Evolutionary conservation across 2,113 vertebrate genomes (phyloP).

Genomic region (Elachura formosa): DNA sequence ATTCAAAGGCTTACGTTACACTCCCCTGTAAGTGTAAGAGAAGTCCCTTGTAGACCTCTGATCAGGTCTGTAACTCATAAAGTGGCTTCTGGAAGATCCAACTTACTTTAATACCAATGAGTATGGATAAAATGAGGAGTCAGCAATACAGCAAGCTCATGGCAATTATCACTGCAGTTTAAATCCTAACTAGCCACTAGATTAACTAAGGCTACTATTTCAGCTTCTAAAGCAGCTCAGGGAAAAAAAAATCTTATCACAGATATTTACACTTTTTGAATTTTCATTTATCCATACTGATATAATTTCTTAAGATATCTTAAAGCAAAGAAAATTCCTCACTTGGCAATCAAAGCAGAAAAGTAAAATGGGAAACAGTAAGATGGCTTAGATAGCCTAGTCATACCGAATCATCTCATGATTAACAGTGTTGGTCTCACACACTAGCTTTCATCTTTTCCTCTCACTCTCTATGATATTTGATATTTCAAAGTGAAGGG

Average conservation of each 20-base stretch:
- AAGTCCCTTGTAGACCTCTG: not conserved
- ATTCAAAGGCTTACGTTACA: not conserved
- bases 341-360: not conserved
- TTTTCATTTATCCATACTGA: not conserved
- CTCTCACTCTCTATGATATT: not conserved
- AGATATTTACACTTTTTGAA: not conserved
- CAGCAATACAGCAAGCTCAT: not conserved
- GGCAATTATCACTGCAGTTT: not conserved
- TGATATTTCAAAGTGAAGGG: not conserved
- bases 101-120: not conserved
- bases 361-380: not conserved
- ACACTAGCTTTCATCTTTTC: not conserved
- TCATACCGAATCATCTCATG: not conserved
- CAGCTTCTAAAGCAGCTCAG: not conserved
- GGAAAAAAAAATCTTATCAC: not conserved
- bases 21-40: not conserved
- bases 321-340: not conserved
- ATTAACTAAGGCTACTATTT: not conserved
- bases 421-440: not conserved
- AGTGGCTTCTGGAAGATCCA: not conserved
- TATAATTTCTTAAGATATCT: not conserved
- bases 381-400: not conserved
- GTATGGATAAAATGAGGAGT: not conserved
- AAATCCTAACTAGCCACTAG: not conserved
- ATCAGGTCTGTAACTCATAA: not conserved